A percentile compares a stretch with the other conserved stretches of the same genome.
Evolutionary conservation across 2,113 vertebrate species (phyloP).

Genomic region (Cariama cristata): DNA sequence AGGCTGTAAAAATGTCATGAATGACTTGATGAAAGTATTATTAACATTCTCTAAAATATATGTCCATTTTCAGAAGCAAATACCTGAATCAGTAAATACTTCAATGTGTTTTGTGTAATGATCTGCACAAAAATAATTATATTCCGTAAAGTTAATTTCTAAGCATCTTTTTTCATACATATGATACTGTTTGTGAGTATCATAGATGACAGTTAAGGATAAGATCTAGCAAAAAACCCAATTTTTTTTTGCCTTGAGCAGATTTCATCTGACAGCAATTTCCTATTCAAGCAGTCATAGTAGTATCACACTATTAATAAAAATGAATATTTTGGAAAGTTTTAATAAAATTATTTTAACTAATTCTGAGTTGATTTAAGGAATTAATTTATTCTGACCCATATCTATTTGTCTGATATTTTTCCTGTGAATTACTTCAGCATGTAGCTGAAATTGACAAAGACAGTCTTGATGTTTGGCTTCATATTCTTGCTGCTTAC

Average conservation of each 20-base stretch:
- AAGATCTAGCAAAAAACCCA: neutral
- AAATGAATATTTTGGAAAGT: neutral
- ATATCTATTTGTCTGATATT: neutral
- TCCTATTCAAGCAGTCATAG: neutral
- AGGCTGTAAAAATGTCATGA: conserved; percentile 30
- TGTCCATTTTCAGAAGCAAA: neutral
- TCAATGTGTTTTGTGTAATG: neutral
- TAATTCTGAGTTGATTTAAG: neutral
- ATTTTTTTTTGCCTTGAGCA: neutral
- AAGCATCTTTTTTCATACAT: neutral
- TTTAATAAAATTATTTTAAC: neutral
- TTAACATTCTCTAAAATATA: neutral
- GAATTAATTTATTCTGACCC: neutral
- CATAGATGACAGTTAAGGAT: neutral
- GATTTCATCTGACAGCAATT: neutral
- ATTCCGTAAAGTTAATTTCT: neutral
- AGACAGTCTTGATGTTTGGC: neutral
- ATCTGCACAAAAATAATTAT: neutral
- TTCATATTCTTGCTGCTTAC: neutral
- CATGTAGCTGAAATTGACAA: neutral
- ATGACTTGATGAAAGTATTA: conserved; percentile 39
- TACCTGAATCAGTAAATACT: neutral
- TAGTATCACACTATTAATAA: neutral
- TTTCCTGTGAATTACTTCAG: neutral
- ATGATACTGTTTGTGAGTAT: neutral